phyloP scores from a whole-genome alignment of 1,140 invertebrate genomes.

The Chrysoperla carnea region DNA sequence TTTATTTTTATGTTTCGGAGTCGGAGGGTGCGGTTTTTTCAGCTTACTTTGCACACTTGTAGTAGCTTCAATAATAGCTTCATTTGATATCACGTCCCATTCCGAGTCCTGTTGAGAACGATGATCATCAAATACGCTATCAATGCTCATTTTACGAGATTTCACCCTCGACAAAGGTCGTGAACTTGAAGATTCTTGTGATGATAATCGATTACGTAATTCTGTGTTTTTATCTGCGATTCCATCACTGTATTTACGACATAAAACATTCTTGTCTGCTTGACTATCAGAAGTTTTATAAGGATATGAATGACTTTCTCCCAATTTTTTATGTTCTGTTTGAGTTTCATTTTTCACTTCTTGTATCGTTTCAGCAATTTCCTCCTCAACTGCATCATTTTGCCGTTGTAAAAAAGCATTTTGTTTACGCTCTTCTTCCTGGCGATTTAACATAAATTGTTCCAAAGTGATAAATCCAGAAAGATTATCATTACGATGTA shows the following conservation, averaged over 20 bases:
- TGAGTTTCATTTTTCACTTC: not conserved
- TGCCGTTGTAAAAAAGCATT: slow-evolving; percentile 17
- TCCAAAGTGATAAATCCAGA: slow-evolving; percentile 42
- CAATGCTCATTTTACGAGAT: not conserved
- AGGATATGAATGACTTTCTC: not conserved
- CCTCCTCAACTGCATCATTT: slow-evolving; percentile 5
- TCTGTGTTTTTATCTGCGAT: not conserved
- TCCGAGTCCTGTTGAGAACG: not conserved
- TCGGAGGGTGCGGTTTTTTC: slow-evolving; percentile 7
- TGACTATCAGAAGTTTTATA: not conserved
- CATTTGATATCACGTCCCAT: not conserved
- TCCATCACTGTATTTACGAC: not conserved
- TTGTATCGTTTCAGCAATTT: not conserved
- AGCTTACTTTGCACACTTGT: not conserved
- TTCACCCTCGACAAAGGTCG: not conserved
- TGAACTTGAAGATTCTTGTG: not conserved
- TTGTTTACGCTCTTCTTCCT: slow-evolving; percentile 40
- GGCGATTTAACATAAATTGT: slow-evolving; percentile 54
- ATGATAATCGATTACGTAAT: not conserved
- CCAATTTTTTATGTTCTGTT: slow-evolving; percentile 1
- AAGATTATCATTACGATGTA: slow-evolving; percentile 14
- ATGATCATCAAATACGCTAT: slow-evolving; percentile 9
- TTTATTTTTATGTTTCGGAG: slow-evolving; percentile 12
- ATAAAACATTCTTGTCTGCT: not conserved
- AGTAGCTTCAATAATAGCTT: not conserved